A percentile compares a stretch with the other conserved stretches of the same genome.
Conservation (phyloP, 2,888 invertebrate genomes). For the Iphiclides podalirius region DNA sequence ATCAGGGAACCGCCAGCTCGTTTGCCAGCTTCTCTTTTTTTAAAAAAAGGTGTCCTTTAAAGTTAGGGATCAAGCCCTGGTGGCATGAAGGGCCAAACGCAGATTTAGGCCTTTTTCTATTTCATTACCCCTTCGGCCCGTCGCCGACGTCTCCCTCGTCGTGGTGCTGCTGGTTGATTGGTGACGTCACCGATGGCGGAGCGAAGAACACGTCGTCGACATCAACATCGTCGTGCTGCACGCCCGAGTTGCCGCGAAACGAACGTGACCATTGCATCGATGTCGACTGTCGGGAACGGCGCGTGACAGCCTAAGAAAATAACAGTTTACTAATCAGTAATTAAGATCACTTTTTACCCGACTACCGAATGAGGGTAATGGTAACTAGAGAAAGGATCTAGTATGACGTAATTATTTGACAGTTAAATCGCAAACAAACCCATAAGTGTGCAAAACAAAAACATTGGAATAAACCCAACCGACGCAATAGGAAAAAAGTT, state of each 20-base stretch:
- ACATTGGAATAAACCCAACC: background rate
- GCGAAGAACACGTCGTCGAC: constrained; percentile 67
- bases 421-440: background rate
- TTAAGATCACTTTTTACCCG: too few relatives aligned
- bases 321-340: too few relatives aligned
- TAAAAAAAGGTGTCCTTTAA: too few relatives aligned
- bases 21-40: too few relatives aligned
- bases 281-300: constrained; percentile 78
- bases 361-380: too few relatives aligned
- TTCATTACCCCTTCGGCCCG: constrained; percentile 57
- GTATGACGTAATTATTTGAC: too few relatives aligned
- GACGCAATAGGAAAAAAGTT: background rate
- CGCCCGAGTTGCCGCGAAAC: constrained; percentile 81
- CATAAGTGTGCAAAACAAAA: constrained; percentile 4
- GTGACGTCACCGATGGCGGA: constrained; percentile 53
- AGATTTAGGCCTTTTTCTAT: too few relatives aligned
- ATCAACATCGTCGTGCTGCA: constrained; percentile 60
- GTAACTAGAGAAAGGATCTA: too few relatives aligned
- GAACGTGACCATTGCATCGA: constrained; percentile 85
- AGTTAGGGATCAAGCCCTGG: too few relatives aligned
- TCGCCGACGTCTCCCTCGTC: constrained; percentile 66
- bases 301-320: constrained; percentile 74
- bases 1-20: too few relatives aligned
- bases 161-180: constrained; percentile 77
- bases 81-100: too few relatives aligned